Percentiles rank a stretch among this genome's conserved stretches.
Evolutionary conservation across 2,888 invertebrate genomes (phyloP).

Genomic region (Pheosia tremula): DNA sequence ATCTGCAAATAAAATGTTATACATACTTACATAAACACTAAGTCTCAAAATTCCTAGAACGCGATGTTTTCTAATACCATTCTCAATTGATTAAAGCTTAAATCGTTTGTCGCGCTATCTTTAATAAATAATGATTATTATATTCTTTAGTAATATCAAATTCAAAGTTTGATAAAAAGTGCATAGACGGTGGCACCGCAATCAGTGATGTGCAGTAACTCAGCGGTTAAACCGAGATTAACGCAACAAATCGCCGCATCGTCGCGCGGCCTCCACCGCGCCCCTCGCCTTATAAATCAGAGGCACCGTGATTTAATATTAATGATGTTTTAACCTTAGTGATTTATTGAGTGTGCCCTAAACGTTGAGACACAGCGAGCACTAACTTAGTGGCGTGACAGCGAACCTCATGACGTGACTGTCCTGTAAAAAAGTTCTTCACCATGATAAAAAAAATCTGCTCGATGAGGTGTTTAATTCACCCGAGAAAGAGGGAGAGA

Average conservation of each 20-base stretch:
- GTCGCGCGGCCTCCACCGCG: slow-evolving; percentile 39
- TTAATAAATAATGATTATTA: too few relatives aligned
- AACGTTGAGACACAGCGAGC: not conserved
- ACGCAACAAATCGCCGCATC: slow-evolving; percentile 21
- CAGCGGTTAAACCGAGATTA: slow-evolving; percentile 44
- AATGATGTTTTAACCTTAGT: slow-evolving; percentile 83
- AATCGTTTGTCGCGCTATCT: too few relatives aligned
- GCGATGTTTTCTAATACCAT: too few relatives aligned
- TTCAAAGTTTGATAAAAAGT: not conserved
- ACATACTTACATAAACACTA: too few relatives aligned
- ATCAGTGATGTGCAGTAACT: slow-evolving; percentile 26
- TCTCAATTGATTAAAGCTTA: too few relatives aligned
- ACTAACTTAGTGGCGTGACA: not conserved
- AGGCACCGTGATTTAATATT: slow-evolving; percentile 78
- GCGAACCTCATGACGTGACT: too few relatives aligned
- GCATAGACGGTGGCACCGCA: slow-evolving; percentile 9
- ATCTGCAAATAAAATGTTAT: too few relatives aligned
- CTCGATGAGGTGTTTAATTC: too few relatives aligned
- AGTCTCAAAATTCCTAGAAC: too few relatives aligned
- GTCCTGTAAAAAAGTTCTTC: too few relatives aligned
- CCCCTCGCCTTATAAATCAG: slow-evolving; percentile 70
- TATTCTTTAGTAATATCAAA: not conserved
- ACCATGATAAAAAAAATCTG: too few relatives aligned
- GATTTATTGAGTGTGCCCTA: slow-evolving; percentile 71
- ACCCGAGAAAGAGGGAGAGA: too few relatives aligned